Percentiles rank a stretch among this genome's conserved stretches.
phyloP scores from a whole-genome alignment of 2,797 vertebrate species.

The Phylloscopus collybita region DNA sequence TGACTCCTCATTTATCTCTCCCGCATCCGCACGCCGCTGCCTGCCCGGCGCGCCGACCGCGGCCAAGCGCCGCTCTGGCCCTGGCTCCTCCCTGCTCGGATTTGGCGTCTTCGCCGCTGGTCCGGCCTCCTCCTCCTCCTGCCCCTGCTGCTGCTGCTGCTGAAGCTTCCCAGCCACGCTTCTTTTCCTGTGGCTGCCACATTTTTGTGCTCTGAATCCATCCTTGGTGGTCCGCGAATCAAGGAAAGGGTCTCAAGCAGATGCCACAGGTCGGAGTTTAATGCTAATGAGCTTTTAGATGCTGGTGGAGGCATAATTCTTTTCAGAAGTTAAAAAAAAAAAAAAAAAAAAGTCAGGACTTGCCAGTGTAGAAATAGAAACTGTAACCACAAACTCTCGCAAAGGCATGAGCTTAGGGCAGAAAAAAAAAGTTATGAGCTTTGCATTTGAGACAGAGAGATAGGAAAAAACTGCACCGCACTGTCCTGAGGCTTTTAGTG shows the following conservation, averaged over 20 bases:
- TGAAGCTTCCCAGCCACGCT: background rate
- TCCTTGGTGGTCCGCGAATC: background rate
- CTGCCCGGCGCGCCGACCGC: background rate
- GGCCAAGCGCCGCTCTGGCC: background rate
- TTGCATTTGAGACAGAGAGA: background rate
- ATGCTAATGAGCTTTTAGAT: background rate
- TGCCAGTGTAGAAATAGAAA: constrained; percentile 19
- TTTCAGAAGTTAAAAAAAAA: background rate
- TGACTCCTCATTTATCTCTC: constrained; percentile 12
- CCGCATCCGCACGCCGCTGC: background rate
- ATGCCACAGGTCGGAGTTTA: too few species aligned
- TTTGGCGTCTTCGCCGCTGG: constrained; percentile 36
- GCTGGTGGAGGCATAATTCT: background rate
- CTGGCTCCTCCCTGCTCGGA: constrained; percentile 49
- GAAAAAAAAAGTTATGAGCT: background rate
- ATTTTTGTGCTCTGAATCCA: fast-evolving
- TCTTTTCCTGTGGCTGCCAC: background rate
- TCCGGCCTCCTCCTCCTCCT: constrained; percentile 46
- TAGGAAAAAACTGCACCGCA: background rate
- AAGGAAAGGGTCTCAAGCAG: background rate
- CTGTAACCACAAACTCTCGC: background rate
- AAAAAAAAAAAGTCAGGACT: background rate
- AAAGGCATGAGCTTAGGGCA: background rate
- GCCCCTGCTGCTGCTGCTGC: background rate
- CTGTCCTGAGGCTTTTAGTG: background rate